Percentiles rank a stretch among this genome's conserved stretches.
These are phyloP conservation scores for Lithophane leautieri DNA, from an alignment of 2,888 invertebrate genomes.

Conservation along the genomic window DNA sequence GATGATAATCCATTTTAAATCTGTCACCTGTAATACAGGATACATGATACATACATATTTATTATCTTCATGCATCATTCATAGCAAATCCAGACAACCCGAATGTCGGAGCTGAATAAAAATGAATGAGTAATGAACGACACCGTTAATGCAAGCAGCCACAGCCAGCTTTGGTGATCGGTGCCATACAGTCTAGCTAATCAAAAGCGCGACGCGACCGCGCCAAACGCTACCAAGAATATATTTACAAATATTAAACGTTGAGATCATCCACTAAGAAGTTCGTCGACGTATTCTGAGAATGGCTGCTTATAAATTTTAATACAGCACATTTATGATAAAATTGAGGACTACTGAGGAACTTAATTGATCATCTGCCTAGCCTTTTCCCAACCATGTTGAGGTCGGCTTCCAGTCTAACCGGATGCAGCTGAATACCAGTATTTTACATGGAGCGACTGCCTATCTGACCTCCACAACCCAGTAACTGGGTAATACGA, in stretches of 20 bases:
- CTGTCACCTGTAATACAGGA: constrained; percentile 8
- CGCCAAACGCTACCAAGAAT: constrained; percentile 40
- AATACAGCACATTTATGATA: constrained; percentile 42
- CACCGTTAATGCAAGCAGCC: constrained; percentile 28
- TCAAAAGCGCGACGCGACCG: constrained; percentile 43
- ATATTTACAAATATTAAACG: constrained; percentile 59
- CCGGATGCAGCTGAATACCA: too few species aligned
- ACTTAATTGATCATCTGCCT: too few species aligned
- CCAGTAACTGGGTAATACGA: too few species aligned
- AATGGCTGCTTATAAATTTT: constrained; percentile 55
- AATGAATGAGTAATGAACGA: constrained; percentile 51
- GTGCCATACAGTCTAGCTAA: constrained; percentile 63
- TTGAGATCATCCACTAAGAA: constrained; percentile 73
- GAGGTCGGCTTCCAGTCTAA: too few species aligned
- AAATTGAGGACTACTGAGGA: constrained; percentile 48
- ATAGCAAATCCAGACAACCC: constrained; percentile 26
- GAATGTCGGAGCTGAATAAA: constrained; percentile 45
- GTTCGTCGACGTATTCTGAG: constrained; percentile 65
- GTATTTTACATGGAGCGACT: too few species aligned
- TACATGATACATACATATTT: constrained; percentile 21
- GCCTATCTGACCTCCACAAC: too few species aligned
- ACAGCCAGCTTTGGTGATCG: constrained; percentile 50
- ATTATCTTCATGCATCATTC: constrained; percentile 52
- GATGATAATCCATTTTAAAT: constrained; percentile 19
- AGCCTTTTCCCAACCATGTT: too few species aligned